Evolutionary conservation across 2,113 vertebrate species (phyloP).

Genomic region (Eublepharis macularius): DNA sequence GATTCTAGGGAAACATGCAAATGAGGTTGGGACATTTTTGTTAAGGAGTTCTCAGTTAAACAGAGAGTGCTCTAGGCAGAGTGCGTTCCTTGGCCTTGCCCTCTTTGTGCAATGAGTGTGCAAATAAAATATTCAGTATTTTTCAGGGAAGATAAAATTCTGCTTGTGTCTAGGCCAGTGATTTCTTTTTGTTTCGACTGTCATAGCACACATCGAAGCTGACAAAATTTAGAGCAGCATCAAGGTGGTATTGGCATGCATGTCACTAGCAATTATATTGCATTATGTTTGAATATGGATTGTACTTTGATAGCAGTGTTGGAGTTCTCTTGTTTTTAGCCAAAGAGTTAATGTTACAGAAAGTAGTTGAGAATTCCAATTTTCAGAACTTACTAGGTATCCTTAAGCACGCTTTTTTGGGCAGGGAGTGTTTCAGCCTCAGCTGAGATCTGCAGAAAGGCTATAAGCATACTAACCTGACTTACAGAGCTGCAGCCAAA

Average conservation of each 20-base stretch:
- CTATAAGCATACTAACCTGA: background rate
- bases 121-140: slow-evolving; percentile 9
- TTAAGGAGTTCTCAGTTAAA: background rate
- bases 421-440: background rate
- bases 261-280: background rate
- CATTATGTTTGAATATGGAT: slow-evolving; percentile 24
- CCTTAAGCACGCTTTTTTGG: background rate
- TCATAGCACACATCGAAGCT: slow-evolving; percentile 16
- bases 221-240: slow-evolving; percentile 4
- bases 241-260: slow-evolving; percentile 35
- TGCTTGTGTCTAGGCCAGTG: background rate
- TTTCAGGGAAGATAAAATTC: slow-evolving; percentile 26
- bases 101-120: background rate
- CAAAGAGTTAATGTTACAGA: background rate
- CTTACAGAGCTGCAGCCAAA: background rate
- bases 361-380: background rate
- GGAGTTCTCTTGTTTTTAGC: background rate
- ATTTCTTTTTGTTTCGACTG: slow-evolving; percentile 9
- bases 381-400: background rate
- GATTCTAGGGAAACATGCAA: too few species aligned
- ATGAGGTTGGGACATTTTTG: background rate
- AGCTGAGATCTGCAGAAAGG: background rate
- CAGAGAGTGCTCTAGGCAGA: slow-evolving; percentile 19
- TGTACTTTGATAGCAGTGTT: background rate
- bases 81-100: slow-evolving; percentile 26